Evolutionary conservation across 2,797 vertebrate genomes (phyloP), one percentile per base, ranked within the genome.

Genomic region (Lates japonicus): DNA sequence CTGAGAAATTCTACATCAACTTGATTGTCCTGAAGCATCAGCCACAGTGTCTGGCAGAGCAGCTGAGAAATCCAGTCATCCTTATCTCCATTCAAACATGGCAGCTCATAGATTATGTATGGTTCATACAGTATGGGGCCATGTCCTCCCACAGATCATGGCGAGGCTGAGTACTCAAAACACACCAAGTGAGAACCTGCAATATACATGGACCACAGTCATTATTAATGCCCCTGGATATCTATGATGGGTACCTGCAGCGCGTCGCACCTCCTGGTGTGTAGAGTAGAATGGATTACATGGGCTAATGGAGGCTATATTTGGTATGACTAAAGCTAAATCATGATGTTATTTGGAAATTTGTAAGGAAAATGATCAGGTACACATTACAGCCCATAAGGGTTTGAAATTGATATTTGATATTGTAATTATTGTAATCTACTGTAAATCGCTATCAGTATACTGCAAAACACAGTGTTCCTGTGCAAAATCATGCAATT

Each of bases 51-150:
- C 65, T 69, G 60, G 25, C 70, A 60, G 74, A 69, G 76, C 69
- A 63, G 60, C 73, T 41, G 35, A 87, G 71, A 55, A 39, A n/a
- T 66, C 79, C 76, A 46, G 22, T 70, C 48, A 29, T 73, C 78
- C 74, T 79, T 79, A 79, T 84, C 83, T 81, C 80, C 71, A 65
- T 82, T 88, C 81, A 88, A 85, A 85, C 83, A 72, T 76, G 78
- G 81, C 77, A 85, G 67, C 83, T 92, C 84, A 87, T 88, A 80
- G 84, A 90, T 90, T 85, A 92, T 93, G 88, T 37, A 90, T 89
- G 81, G 77, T 76, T 87, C 65, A 80, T 81, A 87, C 52, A 11
- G 79, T 83, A 80, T 78, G 61, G 54, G 70, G 58, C 77, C 63
- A 22, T 77, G 70, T 90, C 71, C 84, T 70, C 68, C 77, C 70